phyloP scores from a whole-genome alignment of 2,113 vertebrate genomes.

The Ictalurus furcatus region DNA sequence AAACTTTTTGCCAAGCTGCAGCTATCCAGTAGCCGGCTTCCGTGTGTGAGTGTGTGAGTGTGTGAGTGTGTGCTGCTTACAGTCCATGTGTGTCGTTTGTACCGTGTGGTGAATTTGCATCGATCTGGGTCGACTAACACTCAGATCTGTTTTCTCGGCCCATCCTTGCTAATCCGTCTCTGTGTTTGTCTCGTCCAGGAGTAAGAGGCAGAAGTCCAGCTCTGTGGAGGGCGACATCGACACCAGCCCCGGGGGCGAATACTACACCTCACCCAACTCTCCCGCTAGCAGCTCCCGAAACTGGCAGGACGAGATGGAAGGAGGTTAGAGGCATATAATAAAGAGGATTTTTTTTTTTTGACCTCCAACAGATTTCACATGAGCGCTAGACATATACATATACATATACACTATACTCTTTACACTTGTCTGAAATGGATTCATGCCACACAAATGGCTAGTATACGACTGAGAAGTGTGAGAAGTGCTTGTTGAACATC shows the following conservation, averaged over 20 bases:
- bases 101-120: background rate
- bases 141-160: background rate
- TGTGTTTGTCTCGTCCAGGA: constrained; percentile 69
- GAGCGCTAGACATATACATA: background rate
- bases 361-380: background rate
- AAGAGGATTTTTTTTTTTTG: background rate
- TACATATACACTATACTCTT: background rate
- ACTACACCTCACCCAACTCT: constrained; percentile 92
- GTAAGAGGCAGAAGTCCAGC: constrained; percentile 95
- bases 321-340: constrained; percentile 71
- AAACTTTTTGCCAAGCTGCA: constrained; percentile 19
- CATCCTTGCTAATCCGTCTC: background rate
- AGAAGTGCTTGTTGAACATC: too few relatives aligned
- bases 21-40: background rate
- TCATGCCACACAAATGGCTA: background rate
- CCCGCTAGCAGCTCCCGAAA: constrained; percentile 95
- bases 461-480: background rate
- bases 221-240: constrained; percentile 96
- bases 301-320: constrained; percentile 98
- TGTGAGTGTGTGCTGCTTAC: constrained; percentile 23
- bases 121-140: background rate
- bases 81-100: background rate
- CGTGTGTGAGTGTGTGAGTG: constrained; percentile 28
- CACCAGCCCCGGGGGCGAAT: constrained; percentile 92
- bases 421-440: background rate